Evolutionary conservation across 2,888 invertebrate species (phyloP).

Genomic region (Caradrina kadenii): DNA sequence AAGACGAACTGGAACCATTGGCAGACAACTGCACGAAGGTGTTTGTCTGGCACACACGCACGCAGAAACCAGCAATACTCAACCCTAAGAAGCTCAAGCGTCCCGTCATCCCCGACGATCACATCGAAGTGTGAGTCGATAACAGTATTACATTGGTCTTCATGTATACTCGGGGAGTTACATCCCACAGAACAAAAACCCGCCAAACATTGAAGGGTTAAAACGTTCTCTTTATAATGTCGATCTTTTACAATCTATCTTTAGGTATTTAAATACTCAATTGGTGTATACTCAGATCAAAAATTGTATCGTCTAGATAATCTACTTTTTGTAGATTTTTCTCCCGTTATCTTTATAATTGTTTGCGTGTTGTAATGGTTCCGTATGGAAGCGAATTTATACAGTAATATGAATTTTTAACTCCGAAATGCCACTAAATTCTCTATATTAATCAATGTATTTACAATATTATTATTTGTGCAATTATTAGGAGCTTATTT

Average conservation of each 20-base stretch:
- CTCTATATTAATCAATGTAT: slow-evolving; percentile 14
- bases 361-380: slow-evolving; percentile 16
- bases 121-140: slow-evolving; percentile 83
- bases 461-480: slow-evolving; percentile 36
- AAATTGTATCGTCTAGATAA: slow-evolving; percentile 23
- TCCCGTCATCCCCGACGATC: slow-evolving; percentile 79
- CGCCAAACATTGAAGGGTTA: slow-evolving; percentile 42
- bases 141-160: slow-evolving; percentile 51
- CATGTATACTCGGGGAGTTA: slow-evolving; percentile 30
- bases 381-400: slow-evolving; percentile 17
- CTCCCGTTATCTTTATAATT: slow-evolving; percentile 14
- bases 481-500: slow-evolving; percentile 54
- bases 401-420: slow-evolving; percentile 1
- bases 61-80: slow-evolving; percentile 96
- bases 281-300: slow-evolving; percentile 44
- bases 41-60: slow-evolving; percentile 99
- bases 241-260: slow-evolving; percentile 48
- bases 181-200: slow-evolving; percentile 44
- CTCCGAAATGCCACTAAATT: slow-evolving; percentile 35
- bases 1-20: slow-evolving; percentile 96
- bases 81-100: slow-evolving; percentile 91
- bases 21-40: slow-evolving; percentile 98
- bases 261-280: slow-evolving; percentile 58
- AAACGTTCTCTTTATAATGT: slow-evolving; percentile 45
- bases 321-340: slow-evolving; percentile 38